Percentiles rank a stretch among this genome's conserved stretches.
phyloP scores from a whole-genome alignment of 2,113 vertebrate species.

The Butorides virescens region DNA sequence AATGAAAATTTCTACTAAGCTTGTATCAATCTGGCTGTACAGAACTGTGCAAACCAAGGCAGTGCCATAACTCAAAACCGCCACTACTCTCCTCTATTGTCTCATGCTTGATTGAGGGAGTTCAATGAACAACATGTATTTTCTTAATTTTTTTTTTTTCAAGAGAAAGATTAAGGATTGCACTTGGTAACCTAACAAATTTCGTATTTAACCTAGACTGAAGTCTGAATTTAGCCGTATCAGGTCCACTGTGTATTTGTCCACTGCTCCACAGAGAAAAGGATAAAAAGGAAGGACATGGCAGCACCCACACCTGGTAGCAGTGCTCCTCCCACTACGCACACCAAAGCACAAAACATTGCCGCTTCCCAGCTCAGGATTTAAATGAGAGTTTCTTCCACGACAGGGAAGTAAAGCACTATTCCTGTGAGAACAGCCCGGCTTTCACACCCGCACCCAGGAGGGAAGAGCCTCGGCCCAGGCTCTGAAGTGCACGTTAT shows the following conservation, averaged over 20 bases:
- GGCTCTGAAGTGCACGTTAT: not conserved
- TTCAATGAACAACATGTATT: not conserved
- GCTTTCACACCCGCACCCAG: not conserved
- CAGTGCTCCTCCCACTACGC: not conserved
- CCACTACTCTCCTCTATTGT: not conserved
- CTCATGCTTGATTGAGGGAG: not conserved
- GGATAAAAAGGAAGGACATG: not conserved
- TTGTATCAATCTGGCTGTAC: not conserved
- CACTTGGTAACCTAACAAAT: not conserved
- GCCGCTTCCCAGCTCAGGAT: not conserved
- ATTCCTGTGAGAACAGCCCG: not conserved
- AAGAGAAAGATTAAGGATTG: not conserved
- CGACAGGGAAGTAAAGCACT: rapidly evolving
- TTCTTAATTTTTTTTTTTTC: rapidly evolving
- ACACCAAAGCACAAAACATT: too few species aligned
- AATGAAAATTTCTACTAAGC: not conserved
- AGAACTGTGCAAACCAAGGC: not conserved
- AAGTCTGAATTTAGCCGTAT: rapidly evolving
- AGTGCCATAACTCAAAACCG: not conserved
- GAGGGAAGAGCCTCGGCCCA: not conserved
- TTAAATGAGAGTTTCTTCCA: not conserved
- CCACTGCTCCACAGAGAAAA: not conserved
- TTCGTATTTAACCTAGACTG: not conserved
- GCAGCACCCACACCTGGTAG: not conserved
- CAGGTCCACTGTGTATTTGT: rapidly evolving